Conservation (phyloP, 2,113 vertebrate genomes). For the Arvicanthis niloticus region DNA sequence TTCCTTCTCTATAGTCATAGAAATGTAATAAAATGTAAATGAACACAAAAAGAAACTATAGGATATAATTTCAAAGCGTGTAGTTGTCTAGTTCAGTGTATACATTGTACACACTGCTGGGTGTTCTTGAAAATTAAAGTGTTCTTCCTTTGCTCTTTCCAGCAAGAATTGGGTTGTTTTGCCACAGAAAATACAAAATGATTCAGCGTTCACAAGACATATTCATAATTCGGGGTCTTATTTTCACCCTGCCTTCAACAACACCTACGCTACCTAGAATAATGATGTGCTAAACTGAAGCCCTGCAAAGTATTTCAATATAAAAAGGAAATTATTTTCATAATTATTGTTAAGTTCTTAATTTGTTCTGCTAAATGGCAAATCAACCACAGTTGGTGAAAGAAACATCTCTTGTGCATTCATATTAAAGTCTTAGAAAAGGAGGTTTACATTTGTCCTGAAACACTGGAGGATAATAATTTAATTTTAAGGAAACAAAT, state of each 20-base stretch:
- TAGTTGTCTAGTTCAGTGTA: background rate
- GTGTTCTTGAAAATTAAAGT: constrained; percentile 67
- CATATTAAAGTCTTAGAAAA: constrained; percentile 74
- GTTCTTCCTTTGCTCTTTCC: constrained; percentile 46
- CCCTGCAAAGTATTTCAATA: constrained; percentile 75
- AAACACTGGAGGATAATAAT: constrained; percentile 63
- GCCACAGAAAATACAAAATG: constrained; percentile 79
- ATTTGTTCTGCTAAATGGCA: constrained; percentile 79
- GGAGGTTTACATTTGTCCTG: constrained; percentile 76
- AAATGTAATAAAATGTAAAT: constrained; percentile 4
- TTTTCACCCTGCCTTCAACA: constrained; percentile 82
- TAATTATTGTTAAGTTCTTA: constrained; percentile 84
- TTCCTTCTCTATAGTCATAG: background rate
- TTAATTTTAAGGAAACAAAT: constrained; percentile 69
- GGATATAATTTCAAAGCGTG: constrained; percentile 14
- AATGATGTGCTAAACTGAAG: constrained; percentile 73
- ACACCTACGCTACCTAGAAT: constrained; percentile 84
- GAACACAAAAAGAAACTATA: background rate
- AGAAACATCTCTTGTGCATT: constrained; percentile 75
- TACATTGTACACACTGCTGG: background rate
- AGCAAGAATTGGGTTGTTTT: constrained; percentile 67
- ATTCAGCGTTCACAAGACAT: constrained; percentile 86
- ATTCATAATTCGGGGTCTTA: constrained; percentile 85
- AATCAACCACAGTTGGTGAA: constrained; percentile 80
- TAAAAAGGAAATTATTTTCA: constrained; percentile 83